Base-by-base conservation (phyloP, 1,140 invertebrate species). In the Trinorchestia longiramus region DNA sequence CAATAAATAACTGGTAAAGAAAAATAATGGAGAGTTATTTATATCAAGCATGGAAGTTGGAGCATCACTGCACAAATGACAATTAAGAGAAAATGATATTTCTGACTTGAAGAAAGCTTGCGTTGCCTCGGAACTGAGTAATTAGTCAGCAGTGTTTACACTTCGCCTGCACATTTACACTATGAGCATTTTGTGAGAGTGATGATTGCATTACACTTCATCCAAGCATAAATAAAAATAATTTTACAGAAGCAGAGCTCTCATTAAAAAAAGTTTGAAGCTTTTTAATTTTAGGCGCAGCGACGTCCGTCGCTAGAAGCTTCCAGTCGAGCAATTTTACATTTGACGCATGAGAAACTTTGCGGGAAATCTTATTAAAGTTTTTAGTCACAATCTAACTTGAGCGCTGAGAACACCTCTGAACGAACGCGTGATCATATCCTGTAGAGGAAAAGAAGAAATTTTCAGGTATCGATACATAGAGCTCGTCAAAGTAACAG, bases 311-410 rank as follows among this genome's bases (percentile, higher is more conserved):
- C 19, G 47, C 47, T 53, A 6, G 6, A 53, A 53, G 6, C 41
- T 44, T 91, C 88, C 88, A 42, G 88, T 91, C 92, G 43, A 94
- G 92, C 19, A 94, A 94, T 94, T 94, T 94, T 47, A 94, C 92
- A 94, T 94, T 94, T 94, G 43, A 94, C 92, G 41, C 92, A 28
- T 94, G 41, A 47, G 43, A 47, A 45, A 94, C 92, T 94, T 94
- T 94, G 45, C 23, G 92, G 43, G 43, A 43, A 94, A 94, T 94
- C 92, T 94, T 94, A 91, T 91, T 94, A 43, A 45, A 45, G 23
- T 94, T 94, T 94, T 94, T 94, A 47, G 92, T 43, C 43, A 45
- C 43, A 45, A 94, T 45, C 44, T 94, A 43, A 45, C 44, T 45
- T 45, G 44, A 0, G 43, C 40, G 92, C 43, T 6, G 43, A 42